Evolutionary conservation across 2,113 vertebrate genomes (phyloP).

Genomic region (Chrysochloris asiatica): DNA sequence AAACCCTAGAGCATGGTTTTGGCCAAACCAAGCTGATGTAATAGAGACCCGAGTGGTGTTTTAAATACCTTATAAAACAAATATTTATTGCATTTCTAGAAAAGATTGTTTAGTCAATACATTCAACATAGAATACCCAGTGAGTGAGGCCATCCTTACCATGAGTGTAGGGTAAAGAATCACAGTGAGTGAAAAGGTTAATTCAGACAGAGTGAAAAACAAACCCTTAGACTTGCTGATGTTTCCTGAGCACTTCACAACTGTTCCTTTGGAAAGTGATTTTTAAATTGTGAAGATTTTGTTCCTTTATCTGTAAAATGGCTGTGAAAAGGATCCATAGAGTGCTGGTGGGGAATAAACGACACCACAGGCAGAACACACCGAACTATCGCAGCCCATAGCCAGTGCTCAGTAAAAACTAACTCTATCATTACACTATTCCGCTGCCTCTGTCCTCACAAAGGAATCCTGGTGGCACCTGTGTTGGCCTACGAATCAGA

Average conservation of each 20-base stretch:
- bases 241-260: background rate
- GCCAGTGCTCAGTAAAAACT: background rate
- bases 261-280: background rate
- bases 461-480: too few species aligned
- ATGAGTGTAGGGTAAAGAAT: background rate
- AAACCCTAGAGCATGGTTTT: background rate
- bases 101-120: background rate
- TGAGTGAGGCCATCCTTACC: background rate
- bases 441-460: background rate
- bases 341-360: background rate
- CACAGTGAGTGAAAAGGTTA: background rate
- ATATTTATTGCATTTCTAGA: background rate
- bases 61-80: background rate
- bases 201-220: background rate
- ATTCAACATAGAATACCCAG: background rate
- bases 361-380: background rate
- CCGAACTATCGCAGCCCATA: background rate
- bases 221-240: background rate
- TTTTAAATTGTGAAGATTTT: background rate
- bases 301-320: background rate
- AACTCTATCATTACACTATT: background rate
- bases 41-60: constrained; percentile 12
- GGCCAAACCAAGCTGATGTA: background rate
- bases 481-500: too few species aligned
- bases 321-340: background rate